Evolutionary conservation across 1,140 invertebrate genomes (phyloP).

Genomic region (Sipha flava): DNA sequence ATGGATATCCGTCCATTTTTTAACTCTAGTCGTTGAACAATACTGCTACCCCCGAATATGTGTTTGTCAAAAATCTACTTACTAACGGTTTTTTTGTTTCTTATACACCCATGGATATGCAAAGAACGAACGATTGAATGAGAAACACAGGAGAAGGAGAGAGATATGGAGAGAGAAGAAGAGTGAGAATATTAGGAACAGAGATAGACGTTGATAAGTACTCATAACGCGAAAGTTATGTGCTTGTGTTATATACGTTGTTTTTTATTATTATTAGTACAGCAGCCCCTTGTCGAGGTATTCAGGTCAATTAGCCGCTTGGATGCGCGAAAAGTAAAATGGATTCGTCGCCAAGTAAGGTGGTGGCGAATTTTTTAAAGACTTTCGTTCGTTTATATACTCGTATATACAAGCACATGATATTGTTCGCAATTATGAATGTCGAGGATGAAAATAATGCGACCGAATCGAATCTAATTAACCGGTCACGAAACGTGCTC

Average conservation of each 20-base stretch:
- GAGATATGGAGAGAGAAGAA: not conserved
- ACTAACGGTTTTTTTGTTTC: not conserved
- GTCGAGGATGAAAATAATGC: not conserved
- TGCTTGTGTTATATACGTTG: not conserved
- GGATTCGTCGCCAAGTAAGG: not conserved
- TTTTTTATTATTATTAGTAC: not conserved
- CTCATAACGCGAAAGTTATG: constrained; percentile 18
- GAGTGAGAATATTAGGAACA: no score
- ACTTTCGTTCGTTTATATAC: constrained; percentile 6
- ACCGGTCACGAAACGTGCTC: not conserved
- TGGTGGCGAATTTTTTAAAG: not conserved
- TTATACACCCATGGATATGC: not conserved
- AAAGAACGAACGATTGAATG: not conserved
- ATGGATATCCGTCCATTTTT: not conserved
- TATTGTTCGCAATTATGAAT: not conserved
- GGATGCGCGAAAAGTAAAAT: constrained; percentile 11
- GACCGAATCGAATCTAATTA: not conserved
- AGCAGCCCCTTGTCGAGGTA: not conserved
- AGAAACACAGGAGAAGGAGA: not conserved
- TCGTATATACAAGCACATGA: not conserved
- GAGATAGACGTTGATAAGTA: not conserved
- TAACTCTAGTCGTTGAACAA: not conserved
- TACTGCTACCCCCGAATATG: not conserved
- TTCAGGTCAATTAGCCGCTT: constrained; percentile 17
- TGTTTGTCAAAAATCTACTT: not conserved